Base-by-base conservation (phyloP, 2,797 vertebrate species). In the Coregonus suidteri region DNA sequence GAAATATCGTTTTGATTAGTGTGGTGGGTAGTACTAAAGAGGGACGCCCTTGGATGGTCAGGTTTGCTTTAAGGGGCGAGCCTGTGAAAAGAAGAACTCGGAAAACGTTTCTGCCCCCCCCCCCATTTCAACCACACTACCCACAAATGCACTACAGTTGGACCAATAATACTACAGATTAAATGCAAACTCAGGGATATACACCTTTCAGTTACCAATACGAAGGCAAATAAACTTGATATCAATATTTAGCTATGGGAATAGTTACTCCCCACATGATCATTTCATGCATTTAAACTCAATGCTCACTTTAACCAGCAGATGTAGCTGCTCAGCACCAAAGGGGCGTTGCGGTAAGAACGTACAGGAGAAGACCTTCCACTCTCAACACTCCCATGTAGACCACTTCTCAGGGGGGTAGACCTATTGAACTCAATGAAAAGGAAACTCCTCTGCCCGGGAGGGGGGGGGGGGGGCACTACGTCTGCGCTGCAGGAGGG, bases 1-100 rank as follows among this genome's bases (percentile, higher is more conserved):
- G 72, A 75, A 84, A 81, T 91, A 90, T 25, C 86, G 80, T 77
- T 86, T 86, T 59, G 25, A 81, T 79, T 86, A 86, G 82, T 76
- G 84, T 82, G 89, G 77, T 62, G 89, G 75, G 83, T 75, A 83
- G 86, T 89, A 88, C 75, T 84, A 85, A 77, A 66, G 81, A 81
- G 77, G 83, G 84, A 73, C 80, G 88, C 90, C 88, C 87, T 90
- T 84, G 89, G 81, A 79, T 77, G 88, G 84, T 87, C 81, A 67
- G 84, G 88, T 82, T 91, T 85, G 84, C 88, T 82, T 91, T 85
- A 87, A 85, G 82, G 84, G 83, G 80, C 75, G 83, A 69, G 92
- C 93, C 94, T 95, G 94, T 93, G 85, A 87, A 92, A 93, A 93
- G 92, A 91, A 92, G 79, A 92, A 93, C 92, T 93, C 82, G 87